These are phyloP conservation scores for Pollachius pollachius DNA, from an alignment of 2,113 vertebrate species.

Conservation along the genomic window DNA sequence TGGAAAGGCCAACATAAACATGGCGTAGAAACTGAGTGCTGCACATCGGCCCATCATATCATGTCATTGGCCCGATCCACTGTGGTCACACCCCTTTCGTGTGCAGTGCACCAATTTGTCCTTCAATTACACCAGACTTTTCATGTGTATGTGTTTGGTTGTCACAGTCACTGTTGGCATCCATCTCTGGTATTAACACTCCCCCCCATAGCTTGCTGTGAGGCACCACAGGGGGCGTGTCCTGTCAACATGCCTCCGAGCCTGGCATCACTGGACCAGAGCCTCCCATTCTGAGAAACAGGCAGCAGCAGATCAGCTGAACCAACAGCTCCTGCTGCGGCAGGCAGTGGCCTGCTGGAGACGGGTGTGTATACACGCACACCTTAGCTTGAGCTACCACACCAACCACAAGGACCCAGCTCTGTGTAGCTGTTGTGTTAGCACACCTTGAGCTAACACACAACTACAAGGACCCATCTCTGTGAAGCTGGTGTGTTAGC, in stretches of 20 bases:
- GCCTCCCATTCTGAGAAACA: conserved; percentile 64
- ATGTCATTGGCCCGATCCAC: neutral
- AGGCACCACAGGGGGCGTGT: conserved; percentile 70
- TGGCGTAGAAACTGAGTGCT: too few species aligned
- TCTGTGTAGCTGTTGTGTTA: neutral
- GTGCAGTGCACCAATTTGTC: too few species aligned
- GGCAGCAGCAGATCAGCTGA: conserved; percentile 72
- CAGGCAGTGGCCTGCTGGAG: conserved; percentile 76
- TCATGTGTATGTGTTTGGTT: too few species aligned
- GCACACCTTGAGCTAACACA: too few species aligned
- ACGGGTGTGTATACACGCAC: conserved; percentile 65
- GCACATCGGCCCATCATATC: neutral
- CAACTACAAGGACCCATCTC: too few species aligned
- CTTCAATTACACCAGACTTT: too few species aligned
- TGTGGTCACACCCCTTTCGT: too few species aligned
- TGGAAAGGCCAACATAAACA: too few species aligned
- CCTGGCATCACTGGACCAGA: conserved; percentile 74
- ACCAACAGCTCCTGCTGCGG: conserved; percentile 71
- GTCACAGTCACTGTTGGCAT: neutral
- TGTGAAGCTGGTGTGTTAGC: neutral
- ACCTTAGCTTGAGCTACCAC: neutral
- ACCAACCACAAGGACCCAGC: too few species aligned
- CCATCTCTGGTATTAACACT: conserved; percentile 16
- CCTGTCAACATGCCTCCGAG: conserved; percentile 71
- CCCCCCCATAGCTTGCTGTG: conserved; percentile 77